phyloP scores from a whole-genome alignment of 2,888 invertebrate genomes.

The Ormyrus nitidulus region DNA sequence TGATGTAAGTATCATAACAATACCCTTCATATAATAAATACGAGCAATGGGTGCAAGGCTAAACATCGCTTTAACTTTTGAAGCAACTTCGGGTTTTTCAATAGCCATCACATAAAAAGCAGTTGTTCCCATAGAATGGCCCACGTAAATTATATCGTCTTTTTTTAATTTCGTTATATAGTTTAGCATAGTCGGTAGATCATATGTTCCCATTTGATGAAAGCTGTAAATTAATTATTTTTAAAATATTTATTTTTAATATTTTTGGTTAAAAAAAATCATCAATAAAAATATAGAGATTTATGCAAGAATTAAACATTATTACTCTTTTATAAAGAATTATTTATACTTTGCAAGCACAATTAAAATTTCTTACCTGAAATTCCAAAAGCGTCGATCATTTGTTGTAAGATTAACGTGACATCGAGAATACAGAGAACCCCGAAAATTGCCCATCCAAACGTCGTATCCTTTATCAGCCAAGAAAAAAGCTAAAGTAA shows the following conservation, averaged over 20 bases:
- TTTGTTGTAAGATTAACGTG: not conserved
- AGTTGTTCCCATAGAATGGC: conserved; percentile 80
- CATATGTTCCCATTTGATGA: conserved; percentile 91
- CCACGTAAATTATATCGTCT: conserved; percentile 63
- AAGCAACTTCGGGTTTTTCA: conserved; percentile 80
- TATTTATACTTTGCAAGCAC: not conserved
- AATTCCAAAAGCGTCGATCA: conserved; percentile 5
- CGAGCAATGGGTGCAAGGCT: conserved; percentile 83
- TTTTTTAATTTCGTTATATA: conserved; percentile 76
- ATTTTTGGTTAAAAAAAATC: not conserved
- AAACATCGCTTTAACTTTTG: conserved; percentile 82
- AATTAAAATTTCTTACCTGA: conserved; percentile 1
- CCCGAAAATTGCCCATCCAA: conserved; percentile 22
- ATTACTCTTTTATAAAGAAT: not conserved
- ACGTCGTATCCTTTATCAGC: conserved; percentile 17
- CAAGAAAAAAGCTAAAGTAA: conserved; percentile 4
- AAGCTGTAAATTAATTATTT: conserved; percentile 81
- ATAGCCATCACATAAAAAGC: conserved; percentile 84
- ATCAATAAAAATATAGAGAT: not conserved
- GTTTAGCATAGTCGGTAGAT: conserved; percentile 84
- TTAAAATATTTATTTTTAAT: not conserved
- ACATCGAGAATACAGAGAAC: not conserved
- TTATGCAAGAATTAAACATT: not conserved
- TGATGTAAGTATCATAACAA: no score
- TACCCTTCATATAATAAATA: conserved; percentile 67